Base-by-base conservation (phyloP, 2,797 vertebrate genomes). In the Lycodopsis pacificus region DNA sequence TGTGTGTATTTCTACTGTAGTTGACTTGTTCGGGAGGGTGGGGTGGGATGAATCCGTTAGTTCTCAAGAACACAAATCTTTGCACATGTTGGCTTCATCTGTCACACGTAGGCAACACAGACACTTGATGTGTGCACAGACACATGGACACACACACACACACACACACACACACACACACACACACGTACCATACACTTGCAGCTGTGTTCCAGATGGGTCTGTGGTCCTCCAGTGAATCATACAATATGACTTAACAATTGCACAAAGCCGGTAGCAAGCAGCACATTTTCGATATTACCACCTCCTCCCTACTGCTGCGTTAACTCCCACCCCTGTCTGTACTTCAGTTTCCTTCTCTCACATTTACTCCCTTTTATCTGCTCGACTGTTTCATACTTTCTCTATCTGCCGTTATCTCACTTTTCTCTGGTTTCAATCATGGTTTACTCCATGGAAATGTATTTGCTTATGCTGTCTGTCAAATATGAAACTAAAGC, bases 121-220 rank as follows among this genome's bases (percentile, higher is more conserved):
- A 83, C 58, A 34, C 68, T 65, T 65, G 32, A 51, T 48, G 34
- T 40, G n/a, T 27, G 22, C 40, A 38, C 19, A 22, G 3, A 13
- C 74, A 73, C 80, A 51, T 46, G 27, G 8, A 64, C 57, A 72
- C 73, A 70, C 2, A 25, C 25, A n/a, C 53, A 77, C 34, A 27
- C 67, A 38, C 59, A 63, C 54, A 63, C 65, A 74, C 70, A 58
- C 80, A 76, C 73, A 71, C 68, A 66, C 67, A 57, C 79, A 58
- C 56, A 64, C 78, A 67, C 67, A 64, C 63, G 63, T n/a, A 36
- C 20, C 20, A 14, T 4, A 20, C 57, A 32, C 61, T 57, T 80
- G 27, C 92, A 94, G 89, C 92, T 94, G 93, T 79, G 77, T 68
- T 90, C 92, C 92, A 93, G 91, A 91, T 92, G 91, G 83, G 80